Evolutionary conservation across 2,888 invertebrate species (phyloP).

Genomic region (Caenorhabditis angaria): DNA sequence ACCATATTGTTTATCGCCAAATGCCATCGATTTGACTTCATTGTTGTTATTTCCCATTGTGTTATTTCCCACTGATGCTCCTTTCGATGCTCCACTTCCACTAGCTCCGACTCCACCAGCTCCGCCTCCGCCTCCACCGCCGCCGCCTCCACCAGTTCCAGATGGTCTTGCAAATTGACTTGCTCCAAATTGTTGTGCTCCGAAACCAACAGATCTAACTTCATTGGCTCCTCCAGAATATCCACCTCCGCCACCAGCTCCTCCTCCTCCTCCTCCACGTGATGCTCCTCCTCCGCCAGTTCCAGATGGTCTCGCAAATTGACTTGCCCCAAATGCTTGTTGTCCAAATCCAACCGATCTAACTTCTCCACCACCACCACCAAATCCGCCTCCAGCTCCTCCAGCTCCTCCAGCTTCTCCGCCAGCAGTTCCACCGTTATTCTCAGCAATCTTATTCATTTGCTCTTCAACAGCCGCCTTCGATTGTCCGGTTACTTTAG

Average conservation of each 20-base stretch:
- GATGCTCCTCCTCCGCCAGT: slow-evolving; percentile 12
- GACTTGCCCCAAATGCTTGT: slow-evolving; percentile 27
- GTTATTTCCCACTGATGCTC: not conserved
- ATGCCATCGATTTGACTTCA: slow-evolving; percentile 34
- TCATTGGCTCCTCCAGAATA: not conserved
- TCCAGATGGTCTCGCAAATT: slow-evolving; percentile 6
- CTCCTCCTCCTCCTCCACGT: not conserved
- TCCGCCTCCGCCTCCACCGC: slow-evolving; percentile 1
- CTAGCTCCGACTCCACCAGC: not conserved
- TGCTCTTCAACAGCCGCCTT: slow-evolving; percentile 26
- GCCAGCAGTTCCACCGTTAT: not conserved
- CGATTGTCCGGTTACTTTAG: slow-evolving; percentile 36
- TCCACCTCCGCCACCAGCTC: not conserved
- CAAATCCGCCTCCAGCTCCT: slow-evolving; percentile 21
- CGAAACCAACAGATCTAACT: slow-evolving; percentile 12
- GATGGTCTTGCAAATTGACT: slow-evolving; percentile 8
- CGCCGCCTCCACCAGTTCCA: slow-evolving; percentile 16
- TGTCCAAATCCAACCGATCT: slow-evolving; percentile 27
- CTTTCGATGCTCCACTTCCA: not conserved
- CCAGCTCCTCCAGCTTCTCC: slow-evolving; percentile 6
- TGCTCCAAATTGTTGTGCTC: slow-evolving; percentile 9
- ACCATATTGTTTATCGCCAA: slow-evolving; percentile 22
- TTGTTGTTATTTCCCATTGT: not conserved
- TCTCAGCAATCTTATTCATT: slow-evolving; percentile 18
- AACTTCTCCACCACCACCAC: slow-evolving; percentile 28